Conservation (phyloP, 2,797 vertebrate genomes). For the Sebastes alutus region DNA sequence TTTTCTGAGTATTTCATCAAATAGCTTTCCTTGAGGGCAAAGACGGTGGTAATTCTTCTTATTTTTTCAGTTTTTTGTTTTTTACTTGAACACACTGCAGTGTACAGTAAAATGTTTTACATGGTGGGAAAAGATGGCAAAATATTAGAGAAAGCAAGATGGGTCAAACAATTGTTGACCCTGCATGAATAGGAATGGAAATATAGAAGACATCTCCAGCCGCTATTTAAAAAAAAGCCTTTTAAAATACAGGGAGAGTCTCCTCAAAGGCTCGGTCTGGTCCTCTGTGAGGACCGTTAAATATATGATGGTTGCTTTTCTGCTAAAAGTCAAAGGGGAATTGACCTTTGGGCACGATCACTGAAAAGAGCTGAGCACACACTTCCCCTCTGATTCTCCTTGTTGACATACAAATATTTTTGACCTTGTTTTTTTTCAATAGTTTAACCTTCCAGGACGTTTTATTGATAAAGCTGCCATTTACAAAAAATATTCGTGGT, state of each 20-base stretch:
- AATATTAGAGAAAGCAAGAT: not conserved
- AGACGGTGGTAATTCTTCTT: not conserved
- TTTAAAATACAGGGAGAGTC: not conserved
- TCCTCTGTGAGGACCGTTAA: not conserved
- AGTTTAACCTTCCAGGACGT: not conserved
- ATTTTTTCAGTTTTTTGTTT: not conserved
- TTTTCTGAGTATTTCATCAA: not conserved
- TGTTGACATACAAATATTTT: not conserved
- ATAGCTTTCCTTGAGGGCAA: not conserved
- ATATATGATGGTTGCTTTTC: not conserved
- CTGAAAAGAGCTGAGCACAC: not conserved
- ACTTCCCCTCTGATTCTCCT: not conserved
- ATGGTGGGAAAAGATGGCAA: not conserved
- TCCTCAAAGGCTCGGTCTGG: not conserved
- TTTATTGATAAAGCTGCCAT: slow-evolving; percentile 17
- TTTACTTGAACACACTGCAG: not conserved
- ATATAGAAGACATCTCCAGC: not conserved
- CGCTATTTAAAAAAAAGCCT: not conserved
- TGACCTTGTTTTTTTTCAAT: slow-evolving; percentile 19
- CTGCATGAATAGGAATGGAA: not conserved
- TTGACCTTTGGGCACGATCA: slow-evolving; percentile 1
- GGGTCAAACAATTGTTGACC: not conserved
- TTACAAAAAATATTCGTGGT: not conserved
- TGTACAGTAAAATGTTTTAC: not conserved
- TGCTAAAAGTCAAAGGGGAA: not conserved